These are phyloP conservation scores for Aradophagus sp. DNA, from an alignment of 1,140 invertebrate genomes.

Conservation along the genomic window DNA sequence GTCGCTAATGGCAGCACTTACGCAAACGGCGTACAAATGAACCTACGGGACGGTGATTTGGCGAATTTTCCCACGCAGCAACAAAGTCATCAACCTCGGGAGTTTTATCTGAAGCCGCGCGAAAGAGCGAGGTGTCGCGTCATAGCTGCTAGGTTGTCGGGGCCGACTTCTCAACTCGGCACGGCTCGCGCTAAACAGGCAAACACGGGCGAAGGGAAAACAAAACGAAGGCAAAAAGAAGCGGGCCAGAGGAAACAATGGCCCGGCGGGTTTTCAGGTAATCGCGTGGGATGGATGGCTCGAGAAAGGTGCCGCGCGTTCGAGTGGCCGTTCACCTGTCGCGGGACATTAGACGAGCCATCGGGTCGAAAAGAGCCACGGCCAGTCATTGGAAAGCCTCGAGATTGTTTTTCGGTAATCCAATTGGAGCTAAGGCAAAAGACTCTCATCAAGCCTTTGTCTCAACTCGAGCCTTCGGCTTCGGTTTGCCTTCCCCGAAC, in stretches of 20 bases:
- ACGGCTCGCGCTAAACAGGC: constrained; percentile 17
- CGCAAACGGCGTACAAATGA: too few species aligned
- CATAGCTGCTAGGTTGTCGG: constrained; percentile 7
- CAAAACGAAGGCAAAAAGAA: constrained; percentile 30
- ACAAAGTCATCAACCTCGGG: constrained; percentile 53
- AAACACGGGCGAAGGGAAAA: constrained; percentile 5
- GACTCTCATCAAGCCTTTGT: constrained; percentile 23
- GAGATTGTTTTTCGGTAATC: constrained; percentile 67
- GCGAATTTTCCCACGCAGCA: background rate
- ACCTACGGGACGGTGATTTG: background rate
- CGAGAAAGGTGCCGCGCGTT: constrained; percentile 65
- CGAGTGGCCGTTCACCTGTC: constrained; percentile 63
- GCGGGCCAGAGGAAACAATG: constrained; percentile 59
- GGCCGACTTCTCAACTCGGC: constrained; percentile 11
- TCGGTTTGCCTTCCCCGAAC: constrained; percentile 29
- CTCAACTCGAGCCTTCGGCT: constrained; percentile 25
- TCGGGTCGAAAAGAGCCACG: constrained; percentile 55
- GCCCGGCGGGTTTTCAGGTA: constrained; percentile 64
- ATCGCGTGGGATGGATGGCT: constrained; percentile 68
- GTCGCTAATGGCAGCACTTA: too few species aligned
- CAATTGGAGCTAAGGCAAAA: constrained; percentile 64
- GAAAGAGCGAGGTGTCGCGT: constrained; percentile 48
- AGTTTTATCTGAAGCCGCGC: constrained; percentile 59
- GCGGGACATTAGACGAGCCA: constrained; percentile 66
- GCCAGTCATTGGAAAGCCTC: constrained; percentile 64